Base-by-base conservation (phyloP, 1,140 invertebrate species). In the Lerema accius region DNA sequence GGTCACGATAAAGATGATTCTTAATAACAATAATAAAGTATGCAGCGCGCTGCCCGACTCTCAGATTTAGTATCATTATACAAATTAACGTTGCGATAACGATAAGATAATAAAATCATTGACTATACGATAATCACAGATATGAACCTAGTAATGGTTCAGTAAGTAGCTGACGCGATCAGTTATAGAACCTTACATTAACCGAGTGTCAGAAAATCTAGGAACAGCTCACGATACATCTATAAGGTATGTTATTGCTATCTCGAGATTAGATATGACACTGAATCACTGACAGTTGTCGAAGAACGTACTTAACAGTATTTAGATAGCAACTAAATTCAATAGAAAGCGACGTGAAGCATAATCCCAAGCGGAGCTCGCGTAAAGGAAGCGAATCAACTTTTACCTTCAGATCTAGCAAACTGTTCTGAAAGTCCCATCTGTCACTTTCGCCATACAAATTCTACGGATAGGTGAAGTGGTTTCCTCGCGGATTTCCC, bases 361-460 rank as follows among this genome's bases (percentile, higher is more conserved):
- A n/a, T 14, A 42, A 9, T 32, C 1, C 7, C 4, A 9, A 7
- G 4, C 28, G 28, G 3, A 9, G 28, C 28, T 9, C 3, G 28
- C 28, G 28, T 7, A 32, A 7, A 5, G 19, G 19, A 23, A 32
- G 4, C 7, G 28, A 4, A 32, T 9, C 7, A 3, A 32, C 43
- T n/a, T 23, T 11, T 23, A 23, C 6, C 10, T 43, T 15, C 16
- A 19, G 15, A 43, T 4, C 17, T 43, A 10, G 4, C 9, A 23
- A 19, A n/a, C 4, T 10, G 4, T 0, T 23, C 16, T 46, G 17
- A 11, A 46, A 19, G 17, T 11, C 13, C 39, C 19, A 56, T 56
- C 40, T 10, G 4, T 55, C 14, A n/a, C 23, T 56, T 43, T 43
- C 39, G 7, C 23, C 10, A 42, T 55, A 55, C 51, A 17, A 56